Base-by-base conservation (phyloP, 2,113 vertebrate genomes). In the Seriola aureovittata region DNA sequence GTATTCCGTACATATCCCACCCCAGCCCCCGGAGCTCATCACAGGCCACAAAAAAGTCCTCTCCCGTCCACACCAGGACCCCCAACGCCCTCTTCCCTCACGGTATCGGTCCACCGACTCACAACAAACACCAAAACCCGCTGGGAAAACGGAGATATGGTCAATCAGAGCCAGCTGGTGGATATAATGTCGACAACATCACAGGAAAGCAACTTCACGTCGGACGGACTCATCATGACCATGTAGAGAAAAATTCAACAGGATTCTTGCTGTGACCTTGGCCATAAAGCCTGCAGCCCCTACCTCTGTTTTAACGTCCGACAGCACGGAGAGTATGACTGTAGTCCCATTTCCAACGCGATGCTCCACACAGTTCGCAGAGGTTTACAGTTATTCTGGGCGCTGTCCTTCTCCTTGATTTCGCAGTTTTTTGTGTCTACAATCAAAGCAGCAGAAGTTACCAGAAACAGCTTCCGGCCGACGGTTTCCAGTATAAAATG, bases 381-480 rank as follows among this genome's bases (percentile, higher is more conserved):
- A 87, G 85, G 85, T 87, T 89, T 77, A 80, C 84, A 78, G 88
- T 92, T 92, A 88, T 93, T 91, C 88, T 87, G 93, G 93, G 93
- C 93, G 93, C 93, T 94, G 93, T 92, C 93, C 91, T 89, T 92
- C 92, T 92, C 89, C 89, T 80, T 52, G 91, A 91, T 93, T 92
- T 94, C 92, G 91, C 92, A 91, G 91, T 93, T 93, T 91, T 93
- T 89, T 88, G 87, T 85, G 84, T 83, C 87, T 83, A 72, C 62
- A 40, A n/a, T 88, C 48, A 91, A 91, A 65, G 0, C 4, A 17
- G 4, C 68, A 0, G n/a, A 3, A 58, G 32, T 8, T 12, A 80
- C 7, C 29, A 4, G 0, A 1, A 1, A 2, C 6, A 0, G 57
- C 66, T 84, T 93, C 93, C 93, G 80, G 40, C 4, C 1, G 0